These are phyloP conservation scores for Drosophila murphyi DNA, from an alignment of 1,140 invertebrate species.

Conservation along the genomic window DNA sequence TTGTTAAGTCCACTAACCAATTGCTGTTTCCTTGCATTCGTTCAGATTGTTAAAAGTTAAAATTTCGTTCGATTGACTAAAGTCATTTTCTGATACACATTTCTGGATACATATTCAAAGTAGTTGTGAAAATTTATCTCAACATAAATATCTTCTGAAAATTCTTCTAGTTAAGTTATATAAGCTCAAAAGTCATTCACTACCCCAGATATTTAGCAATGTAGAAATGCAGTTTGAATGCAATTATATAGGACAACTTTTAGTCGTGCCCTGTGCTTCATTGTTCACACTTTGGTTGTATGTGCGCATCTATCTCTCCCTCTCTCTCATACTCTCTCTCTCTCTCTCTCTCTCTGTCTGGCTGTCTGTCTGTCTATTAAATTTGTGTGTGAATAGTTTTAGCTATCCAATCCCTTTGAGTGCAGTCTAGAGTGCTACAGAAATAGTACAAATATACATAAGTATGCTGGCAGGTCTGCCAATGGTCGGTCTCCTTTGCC, in stretches of 20 bases:
- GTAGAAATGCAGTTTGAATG: background rate
- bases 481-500: background rate
- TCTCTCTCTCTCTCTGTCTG: background rate
- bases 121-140: too few species aligned
- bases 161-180: too few species aligned
- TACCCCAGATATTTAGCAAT: background rate
- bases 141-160: too few species aligned
- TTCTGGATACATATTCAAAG: too few species aligned
- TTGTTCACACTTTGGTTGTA: constrained; percentile 7
- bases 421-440: constrained; percentile 37
- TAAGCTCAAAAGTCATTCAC: too few species aligned
- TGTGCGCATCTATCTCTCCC: constrained; percentile 44
- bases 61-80: too few species aligned
- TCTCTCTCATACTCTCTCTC: constrained; percentile 31
- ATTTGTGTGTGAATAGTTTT: constrained; percentile 23
- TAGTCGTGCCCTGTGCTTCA: background rate
- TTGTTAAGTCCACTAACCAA: too few species aligned
- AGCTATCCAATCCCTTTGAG: constrained; percentile 48
- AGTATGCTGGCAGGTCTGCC: background rate
- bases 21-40: too few species aligned
- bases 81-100: too few species aligned
- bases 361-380: constrained; percentile 7
- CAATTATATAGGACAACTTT: constrained; percentile 5
- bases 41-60: too few species aligned
- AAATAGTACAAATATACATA: constrained; percentile 22